A percentile compares a stretch with the other conserved stretches of the same genome.
Evolutionary conservation across 2,797 vertebrate genomes (phyloP).

Genomic region (Phataginus tetradactyla): DNA sequence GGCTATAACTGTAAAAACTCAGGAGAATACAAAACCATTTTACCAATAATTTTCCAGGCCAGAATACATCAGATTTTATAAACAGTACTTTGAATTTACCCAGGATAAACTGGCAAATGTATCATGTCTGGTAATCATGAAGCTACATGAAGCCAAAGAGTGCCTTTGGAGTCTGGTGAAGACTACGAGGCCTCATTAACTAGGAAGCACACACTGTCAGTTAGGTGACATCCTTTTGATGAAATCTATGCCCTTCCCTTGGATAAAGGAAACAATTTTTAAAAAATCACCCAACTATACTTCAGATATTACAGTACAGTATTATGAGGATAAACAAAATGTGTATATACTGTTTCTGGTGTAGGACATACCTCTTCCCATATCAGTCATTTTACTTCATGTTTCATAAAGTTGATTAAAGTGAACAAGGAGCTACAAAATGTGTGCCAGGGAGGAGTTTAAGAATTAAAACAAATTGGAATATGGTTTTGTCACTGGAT

Average conservation of each 20-base stretch:
- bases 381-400: constrained; percentile 1
- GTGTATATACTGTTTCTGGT: not conserved
- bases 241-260: not conserved
- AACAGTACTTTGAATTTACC: constrained; percentile 23
- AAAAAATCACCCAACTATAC: not conserved
- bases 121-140: not conserved
- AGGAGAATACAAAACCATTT: not conserved
- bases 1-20: not conserved
- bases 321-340: not conserved
- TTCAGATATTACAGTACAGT: not conserved
- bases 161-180: not conserved
- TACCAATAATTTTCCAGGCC: not conserved
- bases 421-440: constrained; percentile 14
- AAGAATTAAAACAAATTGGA: constrained; percentile 52
- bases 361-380: not conserved
- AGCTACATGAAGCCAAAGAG: not conserved
- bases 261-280: not conserved
- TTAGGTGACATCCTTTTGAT: not conserved
- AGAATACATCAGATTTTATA: not conserved
- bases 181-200: not conserved
- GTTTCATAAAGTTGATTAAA: constrained; percentile 45
- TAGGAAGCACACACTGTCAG: not conserved
- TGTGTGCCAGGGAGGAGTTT: constrained; percentile 43
- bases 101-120: not conserved
- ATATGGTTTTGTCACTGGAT: constrained; percentile 70